Evolutionary conservation across 1,140 invertebrate genomes (phyloP).

Genomic region (Meteorus sp.): DNA sequence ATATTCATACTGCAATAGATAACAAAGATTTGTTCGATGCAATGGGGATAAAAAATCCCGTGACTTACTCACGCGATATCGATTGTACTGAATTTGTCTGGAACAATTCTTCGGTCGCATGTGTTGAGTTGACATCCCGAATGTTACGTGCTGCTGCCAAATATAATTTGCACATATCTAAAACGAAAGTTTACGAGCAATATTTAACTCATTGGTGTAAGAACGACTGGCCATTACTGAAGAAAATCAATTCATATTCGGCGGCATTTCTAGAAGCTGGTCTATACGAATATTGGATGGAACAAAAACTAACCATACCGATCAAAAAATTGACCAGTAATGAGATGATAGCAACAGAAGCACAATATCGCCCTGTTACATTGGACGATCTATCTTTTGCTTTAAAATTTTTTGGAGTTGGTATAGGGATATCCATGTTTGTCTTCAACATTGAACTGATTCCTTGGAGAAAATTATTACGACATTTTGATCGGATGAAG

Average conservation of each 20-base stretch:
- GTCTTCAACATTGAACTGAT: not conserved
- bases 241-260: too few relatives aligned
- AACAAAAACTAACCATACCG: not conserved
- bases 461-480: not conserved
- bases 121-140: too few relatives aligned
- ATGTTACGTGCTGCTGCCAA: not conserved
- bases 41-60: not conserved
- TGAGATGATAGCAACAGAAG: not conserved
- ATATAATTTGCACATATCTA: too few relatives aligned
- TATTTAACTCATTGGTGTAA: too few relatives aligned
- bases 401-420: not conserved
- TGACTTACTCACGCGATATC: too few relatives aligned
- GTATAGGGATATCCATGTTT: not conserved
- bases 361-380: not conserved
- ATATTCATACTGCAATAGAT: not conserved
- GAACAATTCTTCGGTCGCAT: too few relatives aligned
- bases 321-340: not conserved
- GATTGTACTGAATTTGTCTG: too few relatives aligned
- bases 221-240: too few relatives aligned
- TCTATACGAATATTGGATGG: not conserved
- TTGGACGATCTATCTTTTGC: not conserved
- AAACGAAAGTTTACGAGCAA: too few relatives aligned
- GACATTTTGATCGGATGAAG: too few relatives aligned
- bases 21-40: not conserved
- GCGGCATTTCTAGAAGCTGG: not conserved